Conservation (phyloP, 64 coral and sea anemone species). For the Catalaphyllia jardinei region DNA sequence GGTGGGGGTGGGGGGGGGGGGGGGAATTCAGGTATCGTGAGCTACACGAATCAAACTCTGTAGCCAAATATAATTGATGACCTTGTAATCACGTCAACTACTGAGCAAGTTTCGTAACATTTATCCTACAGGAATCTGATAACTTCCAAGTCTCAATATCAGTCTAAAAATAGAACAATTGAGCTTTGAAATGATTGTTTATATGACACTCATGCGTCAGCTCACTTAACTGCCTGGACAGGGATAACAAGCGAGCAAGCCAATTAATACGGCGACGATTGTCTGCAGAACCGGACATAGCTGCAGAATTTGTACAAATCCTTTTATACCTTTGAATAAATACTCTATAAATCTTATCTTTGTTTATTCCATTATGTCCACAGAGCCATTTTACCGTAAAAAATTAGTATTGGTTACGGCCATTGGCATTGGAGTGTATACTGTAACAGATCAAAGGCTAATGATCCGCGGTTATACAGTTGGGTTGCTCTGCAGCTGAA, state of each 20-base stretch:
- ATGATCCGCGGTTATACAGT: not conserved
- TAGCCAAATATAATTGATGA: not conserved
- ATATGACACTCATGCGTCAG: conserved; percentile 13
- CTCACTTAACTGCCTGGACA: not conserved
- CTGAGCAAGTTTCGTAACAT: not conserved
- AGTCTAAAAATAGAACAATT: conserved; percentile 25
- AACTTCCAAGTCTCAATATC: not conserved
- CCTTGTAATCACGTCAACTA: not conserved
- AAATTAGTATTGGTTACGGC: not conserved
- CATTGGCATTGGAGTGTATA: not conserved
- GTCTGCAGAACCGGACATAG: conserved; percentile 13
- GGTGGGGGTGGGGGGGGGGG: too few species aligned
- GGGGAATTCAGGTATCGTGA: not conserved
- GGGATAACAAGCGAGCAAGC: not conserved
- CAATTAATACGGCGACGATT: conserved; percentile 11
- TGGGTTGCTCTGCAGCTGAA: not conserved
- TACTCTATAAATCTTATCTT: not conserved
- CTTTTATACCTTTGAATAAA: not conserved
- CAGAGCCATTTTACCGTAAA: not conserved
- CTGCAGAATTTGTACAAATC: not conserved
- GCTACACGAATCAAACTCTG: not conserved
- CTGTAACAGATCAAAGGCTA: not conserved
- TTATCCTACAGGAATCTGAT: conserved; percentile 10
- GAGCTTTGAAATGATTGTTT: conserved; percentile 20
- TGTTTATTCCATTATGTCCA: conserved; percentile 1